Conservation (phyloP, 64 coral and sea anemone species). For the Montipora foliosa region DNA sequence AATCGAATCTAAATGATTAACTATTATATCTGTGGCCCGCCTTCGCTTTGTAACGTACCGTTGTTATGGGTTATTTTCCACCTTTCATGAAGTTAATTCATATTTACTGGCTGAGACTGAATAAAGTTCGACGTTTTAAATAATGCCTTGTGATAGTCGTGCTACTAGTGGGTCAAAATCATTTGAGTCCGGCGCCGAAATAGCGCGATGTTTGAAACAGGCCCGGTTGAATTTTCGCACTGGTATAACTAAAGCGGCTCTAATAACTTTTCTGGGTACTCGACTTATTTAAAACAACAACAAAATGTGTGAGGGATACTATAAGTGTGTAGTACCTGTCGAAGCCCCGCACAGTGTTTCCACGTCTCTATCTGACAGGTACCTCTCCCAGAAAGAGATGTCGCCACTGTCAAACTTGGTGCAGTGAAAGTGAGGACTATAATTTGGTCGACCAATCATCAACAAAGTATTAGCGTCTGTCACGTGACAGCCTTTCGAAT, state of each 20-base stretch:
- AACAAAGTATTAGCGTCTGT: constrained; percentile 90
- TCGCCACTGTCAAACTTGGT: constrained; percentile 97
- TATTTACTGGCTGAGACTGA: no score
- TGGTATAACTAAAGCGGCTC: background rate
- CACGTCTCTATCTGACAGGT: constrained; percentile 77
- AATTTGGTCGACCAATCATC: constrained; percentile 91
- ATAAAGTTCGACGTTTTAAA: no score
- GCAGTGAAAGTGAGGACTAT: constrained; percentile 91
- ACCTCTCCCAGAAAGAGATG: constrained; percentile 90
- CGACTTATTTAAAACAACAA: background rate
- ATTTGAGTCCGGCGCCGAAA: no score
- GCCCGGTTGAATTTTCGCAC: background rate
- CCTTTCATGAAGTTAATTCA: no score
- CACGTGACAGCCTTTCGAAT: constrained; percentile 88
- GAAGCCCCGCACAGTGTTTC: constrained; percentile 79
- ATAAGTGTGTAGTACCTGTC: constrained; percentile 27
- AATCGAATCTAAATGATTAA: no score
- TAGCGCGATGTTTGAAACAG: no score
- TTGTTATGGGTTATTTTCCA: no score
- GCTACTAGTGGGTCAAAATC: no score
- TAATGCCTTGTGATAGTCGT: no score
- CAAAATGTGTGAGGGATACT: no score
- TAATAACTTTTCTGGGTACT: background rate
- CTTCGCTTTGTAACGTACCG: no score
- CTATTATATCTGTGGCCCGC: no score